Conservation (phyloP, 2,888 invertebrate genomes). For the Zhuqinia jingwanae region DNA sequence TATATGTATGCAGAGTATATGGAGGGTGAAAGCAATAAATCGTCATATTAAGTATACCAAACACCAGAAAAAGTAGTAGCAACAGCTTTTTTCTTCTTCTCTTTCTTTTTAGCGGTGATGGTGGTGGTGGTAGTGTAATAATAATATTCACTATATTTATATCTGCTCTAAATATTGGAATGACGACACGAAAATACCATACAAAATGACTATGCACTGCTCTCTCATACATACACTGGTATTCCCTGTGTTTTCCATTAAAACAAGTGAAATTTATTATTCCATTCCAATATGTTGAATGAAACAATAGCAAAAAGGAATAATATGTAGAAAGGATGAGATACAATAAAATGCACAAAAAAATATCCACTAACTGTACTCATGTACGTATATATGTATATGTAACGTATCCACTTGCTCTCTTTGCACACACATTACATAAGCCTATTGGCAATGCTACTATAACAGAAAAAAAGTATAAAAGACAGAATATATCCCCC, state of each 20-base stretch:
- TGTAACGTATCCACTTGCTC: background rate
- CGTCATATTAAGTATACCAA: slow-evolving; percentile 60
- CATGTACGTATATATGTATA: too few relatives aligned
- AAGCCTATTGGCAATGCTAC: background rate
- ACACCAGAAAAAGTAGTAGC: slow-evolving; percentile 23
- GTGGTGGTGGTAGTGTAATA: slow-evolving; percentile 3
- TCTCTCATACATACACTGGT: too few relatives aligned
- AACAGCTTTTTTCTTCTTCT: slow-evolving; percentile 56
- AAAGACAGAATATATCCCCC: slow-evolving; percentile 12
- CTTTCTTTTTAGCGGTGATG: background rate
- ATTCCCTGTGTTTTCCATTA: slow-evolving; percentile 72
- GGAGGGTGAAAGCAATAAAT: slow-evolving; percentile 70
- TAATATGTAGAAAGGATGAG: too few relatives aligned
- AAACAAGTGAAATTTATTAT: slow-evolving; percentile 75
- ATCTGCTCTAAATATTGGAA: slow-evolving; percentile 49
- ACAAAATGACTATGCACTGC: background rate
- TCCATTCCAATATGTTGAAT: slow-evolving; percentile 69
- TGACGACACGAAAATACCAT: slow-evolving; percentile 4
- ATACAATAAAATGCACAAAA: slow-evolving; percentile 48
- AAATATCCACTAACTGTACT: slow-evolving; percentile 16
- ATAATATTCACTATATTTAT: slow-evolving; percentile 56
- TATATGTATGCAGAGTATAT: slow-evolving; percentile 54
- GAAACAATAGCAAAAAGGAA: slow-evolving; percentile 40
- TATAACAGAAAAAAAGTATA: background rate
- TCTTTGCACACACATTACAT: too few relatives aligned